These are phyloP conservation scores for Pterocles orientalis DNA, from an alignment of 2,113 vertebrate species.

Conservation along the genomic window DNA sequence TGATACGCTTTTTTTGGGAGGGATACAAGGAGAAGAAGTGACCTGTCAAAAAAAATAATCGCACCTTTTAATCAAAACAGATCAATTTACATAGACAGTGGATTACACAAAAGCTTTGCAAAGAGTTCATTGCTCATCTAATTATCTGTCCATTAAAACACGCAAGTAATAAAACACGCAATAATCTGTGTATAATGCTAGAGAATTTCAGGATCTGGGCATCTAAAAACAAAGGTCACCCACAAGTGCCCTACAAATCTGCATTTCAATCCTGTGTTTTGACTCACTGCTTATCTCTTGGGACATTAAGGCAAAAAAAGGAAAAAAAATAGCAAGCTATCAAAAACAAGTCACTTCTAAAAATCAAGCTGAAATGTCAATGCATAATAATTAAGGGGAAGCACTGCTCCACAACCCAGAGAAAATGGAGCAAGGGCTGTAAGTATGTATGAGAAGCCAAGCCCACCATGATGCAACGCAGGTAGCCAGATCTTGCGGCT, in stretches of 20 bases:
- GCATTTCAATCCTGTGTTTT: background rate
- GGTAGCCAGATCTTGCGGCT: background rate
- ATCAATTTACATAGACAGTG: background rate
- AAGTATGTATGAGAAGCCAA: no score
- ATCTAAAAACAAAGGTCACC: background rate
- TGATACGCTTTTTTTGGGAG: accelerated
- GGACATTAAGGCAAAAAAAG: background rate
- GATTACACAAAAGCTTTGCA: slow-evolving; percentile 1
- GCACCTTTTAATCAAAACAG: slow-evolving; percentile 33
- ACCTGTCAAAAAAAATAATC: background rate
- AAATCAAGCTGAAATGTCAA: background rate
- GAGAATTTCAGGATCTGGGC: background rate
- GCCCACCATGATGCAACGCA: background rate
- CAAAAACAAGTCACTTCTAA: background rate
- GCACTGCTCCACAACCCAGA: background rate
- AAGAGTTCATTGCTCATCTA: slow-evolving; percentile 17
- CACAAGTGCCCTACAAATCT: background rate
- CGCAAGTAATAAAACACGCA: accelerated
- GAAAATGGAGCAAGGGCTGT: background rate
- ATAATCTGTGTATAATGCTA: background rate
- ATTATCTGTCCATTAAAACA: slow-evolving; percentile 9
- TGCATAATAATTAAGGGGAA: background rate
- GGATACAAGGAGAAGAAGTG: background rate
- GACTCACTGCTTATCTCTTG: background rate
- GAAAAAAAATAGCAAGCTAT: background rate